A percentile compares a stretch with the other conserved stretches of the same genome.
phyloP scores from a whole-genome alignment of 2,113 vertebrate genomes.

The Podarcis muralis region DNA sequence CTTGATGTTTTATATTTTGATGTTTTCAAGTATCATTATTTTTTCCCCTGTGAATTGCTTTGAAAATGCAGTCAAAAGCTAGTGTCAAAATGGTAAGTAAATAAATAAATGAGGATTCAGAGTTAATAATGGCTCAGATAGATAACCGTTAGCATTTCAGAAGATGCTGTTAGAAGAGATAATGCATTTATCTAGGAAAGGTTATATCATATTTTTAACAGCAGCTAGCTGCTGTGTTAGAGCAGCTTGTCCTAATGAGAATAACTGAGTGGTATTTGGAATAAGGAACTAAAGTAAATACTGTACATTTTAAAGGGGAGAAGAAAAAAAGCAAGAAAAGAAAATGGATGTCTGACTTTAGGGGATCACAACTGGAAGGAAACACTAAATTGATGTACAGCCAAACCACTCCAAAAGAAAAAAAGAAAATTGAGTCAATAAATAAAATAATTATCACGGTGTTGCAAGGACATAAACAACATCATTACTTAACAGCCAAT shows the following conservation, averaged over 20 bases:
- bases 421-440: conserved; percentile 13
- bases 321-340: no score
- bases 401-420: neutral
- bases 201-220: conserved; percentile 48
- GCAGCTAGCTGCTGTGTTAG: conserved; percentile 34
- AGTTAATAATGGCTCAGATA: neutral
- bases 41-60: conserved; percentile 21
- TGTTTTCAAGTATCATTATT: neutral
- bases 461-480: neutral
- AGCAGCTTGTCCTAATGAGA: conserved; percentile 49
- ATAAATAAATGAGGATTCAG: conserved; percentile 23
- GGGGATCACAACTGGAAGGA: conserved; percentile 26
- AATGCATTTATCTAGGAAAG: conserved; percentile 32
- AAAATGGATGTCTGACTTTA: neutral
- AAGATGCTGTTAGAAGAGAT: conserved; percentile 31
- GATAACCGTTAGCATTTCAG: conserved; percentile 40
- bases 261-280: conserved; percentile 25
- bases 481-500: conserved; percentile 45
- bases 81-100: neutral
- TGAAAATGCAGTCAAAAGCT: conserved; percentile 10
- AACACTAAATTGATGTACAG: conserved; percentile 10
- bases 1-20: neutral
- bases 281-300: conserved; percentile 39
- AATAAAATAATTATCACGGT: neutral
- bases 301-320: neutral